Base-by-base conservation (phyloP, 2,113 vertebrate species). In the Erythrocebus patas region DNA sequence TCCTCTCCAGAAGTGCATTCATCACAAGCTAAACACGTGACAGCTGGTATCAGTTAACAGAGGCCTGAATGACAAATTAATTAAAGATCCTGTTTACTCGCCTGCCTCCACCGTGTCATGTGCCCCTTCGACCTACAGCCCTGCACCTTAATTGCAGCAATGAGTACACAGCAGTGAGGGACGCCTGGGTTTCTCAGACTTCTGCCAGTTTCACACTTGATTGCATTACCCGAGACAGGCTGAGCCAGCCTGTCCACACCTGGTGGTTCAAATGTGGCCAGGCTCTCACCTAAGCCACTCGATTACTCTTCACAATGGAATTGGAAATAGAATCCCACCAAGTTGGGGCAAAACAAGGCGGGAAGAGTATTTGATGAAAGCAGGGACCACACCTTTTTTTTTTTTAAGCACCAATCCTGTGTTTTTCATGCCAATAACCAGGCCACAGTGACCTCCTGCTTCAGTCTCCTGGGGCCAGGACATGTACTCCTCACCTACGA, bases 141-240 rank as follows among this genome's bases (percentile, higher is more conserved):
- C 78, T 73, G 38, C 5, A 45, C 85, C 91, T 95, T 95, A 82
- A 94, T 95, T 85, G 97, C 96, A 95, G 81, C 95, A 80, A 52
- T 94, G 88, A 91, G 32, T 82, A 64, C 1, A 1, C 3, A 1
- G 23, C 35, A 9, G 78, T 17, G 30, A 89, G 85, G 23, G 91
- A 87, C 57, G 73, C 4, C 61, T 64, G 43, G 88, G 18, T 70
- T 70, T 96, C 94, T 80, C 90, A 70, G 75, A 64, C 43, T 40
- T 84, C 76, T 87, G 76, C 88, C 55, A 96, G 30, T 75, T 94
- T 97, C 93, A 66, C 89, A 86, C 81, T 86, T 40, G 93, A 40
- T 73, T 43, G 85, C 0, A 0, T 43, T 64, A 27, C 86, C 84
- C 0, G 0, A 57, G 89, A 50, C 20, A 57, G 70, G 55, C 38